Percentiles rank a stretch among this genome's conserved stretches.
phyloP scores from a whole-genome alignment of 1,140 invertebrate genomes.

The Parapsyche elsis region DNA sequence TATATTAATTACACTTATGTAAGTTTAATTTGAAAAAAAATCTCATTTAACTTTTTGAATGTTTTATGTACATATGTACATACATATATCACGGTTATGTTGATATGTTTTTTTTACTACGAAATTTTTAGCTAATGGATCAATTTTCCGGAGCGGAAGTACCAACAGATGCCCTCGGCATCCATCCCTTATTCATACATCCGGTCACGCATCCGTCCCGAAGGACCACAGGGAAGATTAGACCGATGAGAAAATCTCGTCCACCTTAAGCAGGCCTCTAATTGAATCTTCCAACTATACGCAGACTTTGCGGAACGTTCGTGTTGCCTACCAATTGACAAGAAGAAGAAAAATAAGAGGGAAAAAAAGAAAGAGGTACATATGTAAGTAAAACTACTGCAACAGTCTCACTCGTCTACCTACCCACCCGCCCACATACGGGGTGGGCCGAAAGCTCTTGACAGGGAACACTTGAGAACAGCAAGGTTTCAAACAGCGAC shows the following conservation, averaged over 20 bases:
- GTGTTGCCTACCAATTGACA: neutral
- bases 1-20: no score
- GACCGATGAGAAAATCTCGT: conserved; percentile 27
- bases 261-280: neutral
- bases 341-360: neutral
- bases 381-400: neutral
- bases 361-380: neutral
- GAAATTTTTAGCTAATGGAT: no score
- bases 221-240: neutral
- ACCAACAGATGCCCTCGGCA: neutral
- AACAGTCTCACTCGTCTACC: neutral
- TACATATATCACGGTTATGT: no score
- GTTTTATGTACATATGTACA: no score
- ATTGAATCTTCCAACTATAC: conserved; percentile 5
- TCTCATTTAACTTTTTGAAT: no score
- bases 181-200: neutral
- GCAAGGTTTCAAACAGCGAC: conserved; percentile 50
- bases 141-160: no score
- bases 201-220: neutral
- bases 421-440: neutral
- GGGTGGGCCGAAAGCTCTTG: conserved; percentile 12
- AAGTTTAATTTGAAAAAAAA: no score
- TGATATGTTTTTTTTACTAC: no score
- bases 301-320: no score
- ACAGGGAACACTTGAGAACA: conserved; percentile 45